Conservation (phyloP, 2,797 vertebrate species). For the Gymnoscopelus braueri region DNA sequence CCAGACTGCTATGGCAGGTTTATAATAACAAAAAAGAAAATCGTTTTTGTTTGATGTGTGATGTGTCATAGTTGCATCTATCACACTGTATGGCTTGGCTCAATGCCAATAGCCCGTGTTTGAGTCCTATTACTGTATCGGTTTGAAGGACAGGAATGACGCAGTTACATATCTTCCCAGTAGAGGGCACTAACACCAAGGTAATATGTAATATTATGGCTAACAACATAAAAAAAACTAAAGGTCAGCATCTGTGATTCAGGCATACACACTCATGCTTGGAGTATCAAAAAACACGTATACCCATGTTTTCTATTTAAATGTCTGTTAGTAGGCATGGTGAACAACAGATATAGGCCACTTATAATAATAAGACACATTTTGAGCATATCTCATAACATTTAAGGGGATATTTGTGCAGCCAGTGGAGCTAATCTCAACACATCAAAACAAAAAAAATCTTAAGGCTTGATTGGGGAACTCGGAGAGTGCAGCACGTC, state of each 20-base stretch:
- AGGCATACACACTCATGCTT: conserved; percentile 69
- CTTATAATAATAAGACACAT: conserved; percentile 4
- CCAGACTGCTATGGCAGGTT: conserved; percentile 1
- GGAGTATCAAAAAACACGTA: conserved; percentile 58
- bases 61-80: not conserved
- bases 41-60: not conserved
- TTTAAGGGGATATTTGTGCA: conserved; percentile 32
- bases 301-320: conserved; percentile 51
- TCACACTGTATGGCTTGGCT: conserved; percentile 26
- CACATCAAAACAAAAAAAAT: not conserved
- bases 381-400: conserved; percentile 19
- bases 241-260: conserved; percentile 41
- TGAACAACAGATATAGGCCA: conserved; percentile 40
- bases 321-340: conserved; percentile 41
- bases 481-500: conserved; percentile 59
- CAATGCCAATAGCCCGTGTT: conserved; percentile 9
- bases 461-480: conserved; percentile 56
- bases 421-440: conserved; percentile 12
- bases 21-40: not conserved
- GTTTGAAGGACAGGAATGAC: conserved; percentile 24
- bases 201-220: conserved; percentile 21
- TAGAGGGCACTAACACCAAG: conserved; percentile 59
- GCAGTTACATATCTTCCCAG: conserved; percentile 58
- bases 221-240: conserved; percentile 37
- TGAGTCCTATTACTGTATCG: not conserved